Conservation (phyloP, 1,140 invertebrate genomes). For the Drosophila punjabiensis region DNA sequence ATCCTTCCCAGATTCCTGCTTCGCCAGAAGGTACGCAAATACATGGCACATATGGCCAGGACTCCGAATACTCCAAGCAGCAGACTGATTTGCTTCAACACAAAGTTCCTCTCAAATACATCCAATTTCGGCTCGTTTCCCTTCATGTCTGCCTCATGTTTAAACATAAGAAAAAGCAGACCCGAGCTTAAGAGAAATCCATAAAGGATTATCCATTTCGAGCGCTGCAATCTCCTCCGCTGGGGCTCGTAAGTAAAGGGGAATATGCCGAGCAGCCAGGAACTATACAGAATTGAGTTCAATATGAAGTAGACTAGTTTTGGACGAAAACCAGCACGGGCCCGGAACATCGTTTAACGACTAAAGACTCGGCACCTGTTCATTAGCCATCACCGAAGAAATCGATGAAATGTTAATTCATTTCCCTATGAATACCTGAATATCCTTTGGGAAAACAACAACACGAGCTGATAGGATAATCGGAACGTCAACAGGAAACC, state of each 20-base stretch:
- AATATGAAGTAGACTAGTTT: slow-evolving; percentile 40
- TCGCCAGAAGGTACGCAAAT: slow-evolving; percentile 21
- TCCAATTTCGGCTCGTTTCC: neutral
- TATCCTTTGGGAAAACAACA: neutral
- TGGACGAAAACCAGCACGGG: slow-evolving; percentile 25
- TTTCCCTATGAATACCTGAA: neutral
- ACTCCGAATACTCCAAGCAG: slow-evolving; percentile 12
- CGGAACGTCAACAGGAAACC: neutral
- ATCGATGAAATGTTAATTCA: slow-evolving; percentile 5
- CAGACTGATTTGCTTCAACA: slow-evolving; percentile 16
- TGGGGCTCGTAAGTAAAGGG: slow-evolving; percentile 44
- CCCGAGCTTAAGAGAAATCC: slow-evolving; percentile 27
- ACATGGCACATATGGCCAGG: slow-evolving; percentile 5
- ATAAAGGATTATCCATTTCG: slow-evolving; percentile 45
- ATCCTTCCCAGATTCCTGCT: slow-evolving; percentile 10
- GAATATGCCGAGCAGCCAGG: slow-evolving; percentile 53
- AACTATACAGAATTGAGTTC: slow-evolving; percentile 27
- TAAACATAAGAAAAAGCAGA: slow-evolving; percentile 18
- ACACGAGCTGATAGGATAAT: neutral
- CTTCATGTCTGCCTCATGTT: neutral
- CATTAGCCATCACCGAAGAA: neutral
- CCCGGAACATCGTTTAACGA: slow-evolving; percentile 37
- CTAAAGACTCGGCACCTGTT: neutral
- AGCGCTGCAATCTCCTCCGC: slow-evolving; percentile 22
- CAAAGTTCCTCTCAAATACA: slow-evolving; percentile 17